Percentiles rank a stretch among this genome's conserved stretches.
These are phyloP conservation scores for Actias luna DNA, from an alignment of 2,888 invertebrate species.

Conservation along the genomic window DNA sequence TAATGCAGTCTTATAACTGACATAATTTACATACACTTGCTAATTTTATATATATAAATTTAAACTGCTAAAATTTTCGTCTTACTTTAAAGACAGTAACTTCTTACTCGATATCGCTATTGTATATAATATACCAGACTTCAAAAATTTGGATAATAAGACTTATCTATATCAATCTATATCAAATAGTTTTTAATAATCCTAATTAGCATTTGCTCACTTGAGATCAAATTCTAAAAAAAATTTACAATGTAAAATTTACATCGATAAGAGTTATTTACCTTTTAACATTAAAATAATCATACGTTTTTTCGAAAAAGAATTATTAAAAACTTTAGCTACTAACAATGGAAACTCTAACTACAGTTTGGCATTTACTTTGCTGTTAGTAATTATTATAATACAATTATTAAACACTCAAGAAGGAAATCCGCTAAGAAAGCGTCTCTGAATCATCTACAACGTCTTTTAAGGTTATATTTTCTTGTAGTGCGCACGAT, in stretches of 20 bases:
- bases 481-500: conserved; percentile 38
- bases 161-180: neutral
- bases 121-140: neutral
- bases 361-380: conserved; percentile 68
- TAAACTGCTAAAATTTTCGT: neutral
- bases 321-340: conserved; percentile 25
- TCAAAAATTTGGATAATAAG: neutral
- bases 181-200: conserved; percentile 20
- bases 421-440: conserved; percentile 26
- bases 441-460: conserved; percentile 11
- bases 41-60: neutral
- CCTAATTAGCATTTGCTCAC: conserved; percentile 48
- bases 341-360: conserved; percentile 39
- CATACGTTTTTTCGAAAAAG: conserved; percentile 21
- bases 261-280: conserved; percentile 11
- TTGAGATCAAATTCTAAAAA: conserved; percentile 71
- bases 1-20: conserved; percentile 44
- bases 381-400: conserved; percentile 43
- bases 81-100: neutral
- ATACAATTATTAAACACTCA: conserved; percentile 33
- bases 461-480: conserved; percentile 22
- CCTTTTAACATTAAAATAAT: neutral
- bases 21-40: neutral
- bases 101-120: neutral
- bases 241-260: conserved; percentile 25